phyloP scores from a whole-genome alignment of 92 coral and sea anemone species.

The Parazoanthus swiftii region DNA sequence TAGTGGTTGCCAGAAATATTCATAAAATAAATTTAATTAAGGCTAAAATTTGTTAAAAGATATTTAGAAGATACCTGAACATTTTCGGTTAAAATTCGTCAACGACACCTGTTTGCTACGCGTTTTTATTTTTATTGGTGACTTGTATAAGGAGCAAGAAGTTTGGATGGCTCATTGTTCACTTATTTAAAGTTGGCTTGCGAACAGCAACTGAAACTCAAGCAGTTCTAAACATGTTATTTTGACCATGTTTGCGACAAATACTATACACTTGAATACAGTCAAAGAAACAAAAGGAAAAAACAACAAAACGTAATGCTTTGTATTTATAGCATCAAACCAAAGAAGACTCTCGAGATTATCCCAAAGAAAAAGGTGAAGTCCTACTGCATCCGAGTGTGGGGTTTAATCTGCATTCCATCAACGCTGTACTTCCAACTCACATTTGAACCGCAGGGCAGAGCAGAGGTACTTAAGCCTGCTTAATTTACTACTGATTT shows the following conservation, averaged over 20 bases:
- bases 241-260: neutral
- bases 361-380: constrained; percentile 21
- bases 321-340: neutral
- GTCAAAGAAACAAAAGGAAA: neutral
- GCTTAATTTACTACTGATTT: neutral
- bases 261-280: neutral
- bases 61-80: too few relatives aligned
- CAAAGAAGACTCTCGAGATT: neutral
- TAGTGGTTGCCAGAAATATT: too few relatives aligned
- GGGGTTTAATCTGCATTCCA: constrained; percentile 44
- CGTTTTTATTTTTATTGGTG: too few relatives aligned
- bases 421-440: constrained; percentile 44
- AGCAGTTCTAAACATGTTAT: too few relatives aligned
- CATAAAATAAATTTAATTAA: too few relatives aligned
- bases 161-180: too few relatives aligned
- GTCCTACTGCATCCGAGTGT: constrained; percentile 30
- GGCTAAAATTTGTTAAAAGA: too few relatives aligned
- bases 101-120: too few relatives aligned
- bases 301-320: neutral
- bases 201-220: too few relatives aligned
- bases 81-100: too few relatives aligned
- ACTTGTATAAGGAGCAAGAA: too few relatives aligned
- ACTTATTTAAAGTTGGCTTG: too few relatives aligned
- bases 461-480: constrained; percentile 32
- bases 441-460: neutral